Evolutionary conservation across 2,888 invertebrate species (phyloP).

Genomic region (Mimas tiliae): DNA sequence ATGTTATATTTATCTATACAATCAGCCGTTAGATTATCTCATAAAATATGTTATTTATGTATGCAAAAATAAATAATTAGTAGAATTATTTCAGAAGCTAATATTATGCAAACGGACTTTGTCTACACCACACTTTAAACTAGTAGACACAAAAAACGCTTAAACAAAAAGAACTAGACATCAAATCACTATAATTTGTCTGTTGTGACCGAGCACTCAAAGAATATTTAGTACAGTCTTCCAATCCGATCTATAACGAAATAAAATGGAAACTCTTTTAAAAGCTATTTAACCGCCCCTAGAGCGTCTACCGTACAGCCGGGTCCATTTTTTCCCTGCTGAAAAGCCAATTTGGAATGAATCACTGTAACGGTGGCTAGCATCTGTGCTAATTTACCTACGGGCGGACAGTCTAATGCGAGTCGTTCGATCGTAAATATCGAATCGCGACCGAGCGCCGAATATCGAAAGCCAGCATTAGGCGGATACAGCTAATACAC

Average conservation of each 20-base stretch:
- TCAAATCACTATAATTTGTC: not conserved
- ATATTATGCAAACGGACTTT: not conserved
- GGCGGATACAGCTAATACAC: constrained; percentile 85
- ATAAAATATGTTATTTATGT: no score
- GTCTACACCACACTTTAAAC: not conserved
- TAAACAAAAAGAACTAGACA: not conserved
- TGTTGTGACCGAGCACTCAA: not conserved
- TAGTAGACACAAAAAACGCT: not conserved
- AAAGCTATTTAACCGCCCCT: constrained; percentile 77
- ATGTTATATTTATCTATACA: no score
- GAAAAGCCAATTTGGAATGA: constrained; percentile 85
- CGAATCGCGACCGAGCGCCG: constrained; percentile 81
- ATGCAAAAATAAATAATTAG: not conserved
- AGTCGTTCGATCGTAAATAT: constrained; percentile 80
- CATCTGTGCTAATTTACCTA: constrained; percentile 86
- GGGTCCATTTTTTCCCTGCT: constrained; percentile 73
- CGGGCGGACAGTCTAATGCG: constrained; percentile 84
- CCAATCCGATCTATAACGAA: constrained; percentile 32
- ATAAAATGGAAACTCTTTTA: constrained; percentile 69
- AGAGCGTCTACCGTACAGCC: constrained; percentile 71
- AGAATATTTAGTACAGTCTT: constrained; percentile 10
- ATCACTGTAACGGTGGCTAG: constrained; percentile 82
- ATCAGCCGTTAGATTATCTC: no score
- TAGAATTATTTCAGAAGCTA: not conserved
- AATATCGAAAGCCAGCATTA: constrained; percentile 84